phyloP scores from a whole-genome alignment of 2,888 invertebrate genomes.

The Platerodrilus igneus region DNA sequence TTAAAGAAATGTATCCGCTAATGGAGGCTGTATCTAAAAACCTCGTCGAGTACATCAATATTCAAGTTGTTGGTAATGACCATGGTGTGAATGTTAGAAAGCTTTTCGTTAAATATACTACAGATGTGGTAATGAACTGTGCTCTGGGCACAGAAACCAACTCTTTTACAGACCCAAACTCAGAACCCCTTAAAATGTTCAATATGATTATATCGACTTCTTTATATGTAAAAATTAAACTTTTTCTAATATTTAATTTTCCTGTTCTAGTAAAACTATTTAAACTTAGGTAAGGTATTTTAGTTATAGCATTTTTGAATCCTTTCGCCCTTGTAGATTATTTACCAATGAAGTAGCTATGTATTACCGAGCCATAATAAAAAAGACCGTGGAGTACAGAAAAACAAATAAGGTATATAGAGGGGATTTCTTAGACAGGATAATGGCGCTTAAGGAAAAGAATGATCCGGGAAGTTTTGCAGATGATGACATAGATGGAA shows the following conservation, averaged over 20 bases:
- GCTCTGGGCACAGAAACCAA: constrained; percentile 46
- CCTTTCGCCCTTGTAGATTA: constrained; percentile 13
- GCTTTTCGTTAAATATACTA: constrained; percentile 43
- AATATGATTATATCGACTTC: too few species aligned
- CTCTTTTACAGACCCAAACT: constrained; percentile 43
- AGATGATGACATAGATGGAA: constrained; percentile 40
- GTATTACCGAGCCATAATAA: constrained; percentile 39
- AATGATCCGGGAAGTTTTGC: too few species aligned
- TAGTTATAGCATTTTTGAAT: too few species aligned
- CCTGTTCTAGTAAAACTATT: constrained; percentile 31
- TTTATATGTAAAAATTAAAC: too few species aligned
- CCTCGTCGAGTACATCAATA: constrained; percentile 44
- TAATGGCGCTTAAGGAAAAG: too few species aligned
- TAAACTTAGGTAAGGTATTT: constrained; percentile 19
- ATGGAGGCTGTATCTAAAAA: constrained; percentile 46
- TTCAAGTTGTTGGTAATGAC: constrained; percentile 32
- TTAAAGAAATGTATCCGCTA: constrained; percentile 50
- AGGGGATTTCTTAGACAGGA: constrained; percentile 46
- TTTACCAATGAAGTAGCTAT: constrained; percentile 26
- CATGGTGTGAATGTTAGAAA: constrained; percentile 47
- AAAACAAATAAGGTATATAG: constrained; percentile 40
- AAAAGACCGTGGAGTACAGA: constrained; percentile 41
- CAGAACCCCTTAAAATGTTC: constrained; percentile 32
- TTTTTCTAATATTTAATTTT: constrained; percentile 19
- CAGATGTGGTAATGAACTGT: constrained; percentile 46